Percentiles rank a stretch among this genome's conserved stretches.
Conservation (phyloP, 2,888 invertebrate species). For the Drosophila mayaguana region DNA sequence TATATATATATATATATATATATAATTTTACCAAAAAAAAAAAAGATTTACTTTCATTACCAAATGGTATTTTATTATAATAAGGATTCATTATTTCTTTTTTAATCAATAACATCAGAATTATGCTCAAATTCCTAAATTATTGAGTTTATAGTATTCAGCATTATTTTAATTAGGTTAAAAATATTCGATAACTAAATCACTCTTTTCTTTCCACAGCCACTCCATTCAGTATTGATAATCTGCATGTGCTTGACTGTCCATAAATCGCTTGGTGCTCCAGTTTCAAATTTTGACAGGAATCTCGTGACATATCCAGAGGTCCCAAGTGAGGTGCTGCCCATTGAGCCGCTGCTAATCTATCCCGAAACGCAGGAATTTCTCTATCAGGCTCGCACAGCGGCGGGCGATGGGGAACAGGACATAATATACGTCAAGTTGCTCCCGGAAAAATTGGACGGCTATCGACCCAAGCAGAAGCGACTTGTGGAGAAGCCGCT, state of each 20-base stretch:
- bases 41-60: too few species aligned
- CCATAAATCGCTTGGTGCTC: conserved; percentile 44
- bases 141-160: background rate
- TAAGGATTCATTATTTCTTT: too few species aligned
- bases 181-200: background rate
- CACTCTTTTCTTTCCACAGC: conserved; percentile 4
- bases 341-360: conserved; percentile 77
- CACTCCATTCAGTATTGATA: conserved; percentile 3
- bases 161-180: too few species aligned
- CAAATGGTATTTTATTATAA: too few species aligned
- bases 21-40: too few species aligned
- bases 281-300: conserved; percentile 34
- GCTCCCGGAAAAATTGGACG: conserved; percentile 60
- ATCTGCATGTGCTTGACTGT: conserved; percentile 18
- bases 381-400: conserved; percentile 62
- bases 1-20: too few species aligned
- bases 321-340: conserved; percentile 76
- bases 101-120: too few species aligned
- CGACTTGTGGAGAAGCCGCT: conserved; percentile 43
- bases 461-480: conserved; percentile 75
- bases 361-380: conserved; percentile 68
- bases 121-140: too few species aligned
- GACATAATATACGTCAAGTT: conserved; percentile 80
- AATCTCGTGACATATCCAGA: conserved; percentile 52
- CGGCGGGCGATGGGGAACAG: conserved; percentile 55